Conservation (phyloP, 2,888 invertebrate genomes). For the Melipona bicolor region DNA sequence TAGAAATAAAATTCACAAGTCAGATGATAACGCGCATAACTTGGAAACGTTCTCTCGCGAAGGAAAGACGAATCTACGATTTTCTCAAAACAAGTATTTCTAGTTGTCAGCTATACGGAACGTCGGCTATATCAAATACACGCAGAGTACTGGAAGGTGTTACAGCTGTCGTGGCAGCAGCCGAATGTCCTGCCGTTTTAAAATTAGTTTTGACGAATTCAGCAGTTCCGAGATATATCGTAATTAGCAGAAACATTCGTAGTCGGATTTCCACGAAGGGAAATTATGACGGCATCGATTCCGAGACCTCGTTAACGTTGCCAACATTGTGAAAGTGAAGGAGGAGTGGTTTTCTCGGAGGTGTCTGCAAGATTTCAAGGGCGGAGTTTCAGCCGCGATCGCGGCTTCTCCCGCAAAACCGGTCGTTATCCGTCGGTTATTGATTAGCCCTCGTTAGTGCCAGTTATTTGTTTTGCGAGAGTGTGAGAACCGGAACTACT, state of each 20-base stretch:
- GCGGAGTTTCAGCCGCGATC: conserved; percentile 78
- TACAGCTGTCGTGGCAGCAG: background rate
- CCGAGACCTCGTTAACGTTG: conserved; percentile 61
- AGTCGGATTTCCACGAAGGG: background rate
- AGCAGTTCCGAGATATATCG: background rate
- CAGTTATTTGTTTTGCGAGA: conserved; percentile 74
- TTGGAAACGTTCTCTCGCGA: too few species aligned
- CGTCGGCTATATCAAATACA: too few species aligned
- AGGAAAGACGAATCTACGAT: too few species aligned
- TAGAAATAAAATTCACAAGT: too few species aligned
- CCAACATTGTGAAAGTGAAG: conserved; percentile 41
- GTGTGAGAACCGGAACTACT: conserved; percentile 79
- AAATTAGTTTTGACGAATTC: background rate
- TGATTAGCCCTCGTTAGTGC: conserved; percentile 81
- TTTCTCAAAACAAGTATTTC: too few species aligned
- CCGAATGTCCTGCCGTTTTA: background rate
- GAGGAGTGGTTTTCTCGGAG: conserved; percentile 62
- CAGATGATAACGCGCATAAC: too few species aligned
- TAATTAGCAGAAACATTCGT: background rate
- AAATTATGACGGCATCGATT: conserved; percentile 23
- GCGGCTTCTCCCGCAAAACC: conserved; percentile 73
- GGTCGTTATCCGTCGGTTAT: conserved; percentile 81
- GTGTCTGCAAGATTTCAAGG: conserved; percentile 74
- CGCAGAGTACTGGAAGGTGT: background rate
- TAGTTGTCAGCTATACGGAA: too few species aligned